Base-by-base conservation (phyloP, 2,888 invertebrate species). In the Trissolcus japonicus region DNA sequence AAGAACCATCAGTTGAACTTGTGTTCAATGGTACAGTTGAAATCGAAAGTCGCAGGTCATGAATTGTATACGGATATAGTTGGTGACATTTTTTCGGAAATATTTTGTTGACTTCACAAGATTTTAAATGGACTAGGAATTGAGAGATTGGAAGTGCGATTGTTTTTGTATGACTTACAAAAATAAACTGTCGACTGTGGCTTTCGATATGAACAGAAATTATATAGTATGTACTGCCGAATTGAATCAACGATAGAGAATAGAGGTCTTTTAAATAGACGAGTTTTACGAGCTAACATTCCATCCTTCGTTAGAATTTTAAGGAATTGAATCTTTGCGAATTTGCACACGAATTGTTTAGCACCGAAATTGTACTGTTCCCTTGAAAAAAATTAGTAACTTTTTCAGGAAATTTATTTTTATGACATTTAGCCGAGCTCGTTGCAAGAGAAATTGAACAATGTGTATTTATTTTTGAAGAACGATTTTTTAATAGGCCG, bases 261-360 rank as follows among this genome's bases (percentile, higher is more conserved):
- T 25, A 25, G 25, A 11, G 9, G 35, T 35, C 35, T 35, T 35
- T 35, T 11, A 1, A 6, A 14, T 46, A 6, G 14, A 46, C 16
- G n/a, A 46, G 35, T 54, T 35, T 54, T 13, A 19, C n/a, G 17
- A 25, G 19, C 11, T 25, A 7, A 69, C 56, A 56, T 67, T 76
- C 60, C 66, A 53, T 76, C 76, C 71, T 66, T 60, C 55, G 55
- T 56, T 55, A 68, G 19, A 46, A 59, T 7, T 4, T 4, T 67
- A 67, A 60, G 68, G 54, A 68, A 60, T 46, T 68, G 43, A 35
- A 43, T 59, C 6, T 11, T 51, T 51, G 48, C 50, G 57, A 25
- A 35, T 43, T 67, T 19, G 67, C 51, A 67, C 57, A 67, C 16
- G 19, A 65, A 56, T 16, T 54, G 40, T 51, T 63, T 19, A 6